Base-by-base conservation (phyloP, 1,140 invertebrate genomes). In the Drosophila neocordata region DNA sequence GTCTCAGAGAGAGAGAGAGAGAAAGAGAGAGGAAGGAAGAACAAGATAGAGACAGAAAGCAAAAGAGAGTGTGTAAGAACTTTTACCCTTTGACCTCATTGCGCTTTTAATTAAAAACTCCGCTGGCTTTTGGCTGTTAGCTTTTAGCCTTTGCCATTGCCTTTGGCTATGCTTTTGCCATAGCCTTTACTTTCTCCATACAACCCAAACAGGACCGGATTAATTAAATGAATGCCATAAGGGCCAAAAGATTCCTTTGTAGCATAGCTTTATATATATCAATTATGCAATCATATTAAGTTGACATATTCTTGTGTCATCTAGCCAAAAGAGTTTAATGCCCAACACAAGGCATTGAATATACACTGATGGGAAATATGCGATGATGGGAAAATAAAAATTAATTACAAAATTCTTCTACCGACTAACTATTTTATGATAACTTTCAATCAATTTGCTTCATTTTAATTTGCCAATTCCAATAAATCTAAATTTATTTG, bases 71-170 rank as follows among this genome's bases (percentile, higher is more conserved):
- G 35, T 2, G 41, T 48, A 48, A 18, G 41, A 48, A 15, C 72
- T 44, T 74, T 68, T 61, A 53, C 55, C 65, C 65, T 75, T 69
- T 63, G 65, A 76, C 73, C 72, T 69, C 56, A 69, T 76, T 64
- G 59, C 53, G 56, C 73, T 66, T 69, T 65, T 69, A 76, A 76
- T 76, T 67, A 76, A 76, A 76, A 75, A 76, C 24, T 59, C 72
- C 72, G 52, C 52, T 62, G 35, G 35, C 62, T 65, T 71, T 48
- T 48, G 37, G 68, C 60, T 53, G 71, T 66, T 44, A 38, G 22
- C 64, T 34, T 59, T 27, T 22, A n/a, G 51, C 66, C 41, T 65
- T 62, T 51, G 69, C 62, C 73, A 75, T 71, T 72, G 63, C 67
- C 59, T 81, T 81, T 73, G 66, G 61, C 60, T 61, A n/a, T n/a